Evolutionary conservation across 2,888 invertebrate species (phyloP), one percentile per base, ranked within the genome.

Genomic region (Eupeodes latifasciatus): DNA sequence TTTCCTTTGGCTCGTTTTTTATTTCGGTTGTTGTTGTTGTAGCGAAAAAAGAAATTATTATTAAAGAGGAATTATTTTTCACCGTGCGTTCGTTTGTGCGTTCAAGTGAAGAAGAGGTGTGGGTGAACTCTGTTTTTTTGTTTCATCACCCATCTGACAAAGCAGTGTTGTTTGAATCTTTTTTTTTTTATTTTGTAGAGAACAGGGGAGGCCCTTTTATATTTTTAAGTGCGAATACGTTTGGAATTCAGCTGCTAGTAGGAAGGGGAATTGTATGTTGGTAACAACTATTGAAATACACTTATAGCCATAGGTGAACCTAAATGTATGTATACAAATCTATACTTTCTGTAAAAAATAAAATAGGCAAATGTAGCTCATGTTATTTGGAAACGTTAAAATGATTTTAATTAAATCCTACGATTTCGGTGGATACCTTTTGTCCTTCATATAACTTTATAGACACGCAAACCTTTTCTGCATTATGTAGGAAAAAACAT

Each of bases 31-130:
- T 74, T 74, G 53, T 10, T 47, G 16, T 66, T 19, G 51, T 59
- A 59, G 69, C n/a, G 76, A 40, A 40, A 47, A 66, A 49, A 67
- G 53, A 47, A 83, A 82, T 71, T 76, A 82, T 86, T 87, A 87
- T 84, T 87, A 88, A 85, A 88, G 84, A 88, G 57, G 85, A 88
- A 88, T 85, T 85, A 85, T 84, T 84, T 55, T 83, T 49, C 59
- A 64, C 57, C 74, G 77, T 78, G 81, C 81, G 67, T 85, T 87
- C 84, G 72, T 80, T 83, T 83, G 83, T 76, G 78, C 79, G 75
- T 76, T 83, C 79, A 85, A 79, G 83, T 87, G 84, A 83, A 83
- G 79, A 86, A 86, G 83, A 83, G 83, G 86, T 86, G 82, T 69
- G 59, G 55, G 44, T 40, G 57, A 61, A 74, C 47, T 67, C 47